Conservation (phyloP, 2,113 vertebrate genomes). For the Notothenia rossii region DNA sequence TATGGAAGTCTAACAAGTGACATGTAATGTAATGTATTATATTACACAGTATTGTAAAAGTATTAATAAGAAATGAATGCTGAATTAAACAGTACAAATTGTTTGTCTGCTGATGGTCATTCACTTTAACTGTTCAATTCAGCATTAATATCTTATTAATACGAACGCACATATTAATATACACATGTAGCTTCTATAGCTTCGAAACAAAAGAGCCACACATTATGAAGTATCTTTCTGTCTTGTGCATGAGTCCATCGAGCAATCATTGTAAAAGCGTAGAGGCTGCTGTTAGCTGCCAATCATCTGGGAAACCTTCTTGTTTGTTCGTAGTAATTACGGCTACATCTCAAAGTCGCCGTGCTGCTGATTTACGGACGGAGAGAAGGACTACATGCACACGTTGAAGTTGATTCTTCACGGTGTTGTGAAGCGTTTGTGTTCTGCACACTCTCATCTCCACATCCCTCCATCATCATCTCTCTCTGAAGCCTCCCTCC, state of each 20-base stretch:
- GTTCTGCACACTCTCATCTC: conserved; percentile 35
- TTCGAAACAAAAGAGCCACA: not conserved
- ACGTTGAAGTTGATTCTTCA: conserved; percentile 36
- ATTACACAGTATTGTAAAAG: too few relatives aligned
- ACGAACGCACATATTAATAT: too few relatives aligned
- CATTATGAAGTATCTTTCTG: not conserved
- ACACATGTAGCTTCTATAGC: not conserved
- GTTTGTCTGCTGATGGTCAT: too few relatives aligned
- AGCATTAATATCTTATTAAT: too few relatives aligned
- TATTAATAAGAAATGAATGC: too few relatives aligned
- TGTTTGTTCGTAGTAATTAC: conserved; percentile 61
- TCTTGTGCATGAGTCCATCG: conserved; percentile 23
- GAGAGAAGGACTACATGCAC: not conserved
- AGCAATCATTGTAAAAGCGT: conserved; percentile 22
- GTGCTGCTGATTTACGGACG: conserved; percentile 35
- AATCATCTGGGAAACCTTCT: conserved; percentile 57
- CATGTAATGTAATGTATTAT: too few relatives aligned
- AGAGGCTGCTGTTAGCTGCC: conserved; percentile 37
- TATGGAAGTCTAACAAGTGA: too few relatives aligned
- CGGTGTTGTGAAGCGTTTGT: conserved; percentile 15
- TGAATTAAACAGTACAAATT: too few relatives aligned
- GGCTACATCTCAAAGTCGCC: conserved; percentile 47
- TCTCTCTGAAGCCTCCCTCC: conserved; percentile 38
- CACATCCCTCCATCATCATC: conserved; percentile 21
- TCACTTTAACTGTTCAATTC: too few relatives aligned